Evolutionary conservation across 2,113 vertebrate species (phyloP).

Genomic region (Empidonax traillii): DNA sequence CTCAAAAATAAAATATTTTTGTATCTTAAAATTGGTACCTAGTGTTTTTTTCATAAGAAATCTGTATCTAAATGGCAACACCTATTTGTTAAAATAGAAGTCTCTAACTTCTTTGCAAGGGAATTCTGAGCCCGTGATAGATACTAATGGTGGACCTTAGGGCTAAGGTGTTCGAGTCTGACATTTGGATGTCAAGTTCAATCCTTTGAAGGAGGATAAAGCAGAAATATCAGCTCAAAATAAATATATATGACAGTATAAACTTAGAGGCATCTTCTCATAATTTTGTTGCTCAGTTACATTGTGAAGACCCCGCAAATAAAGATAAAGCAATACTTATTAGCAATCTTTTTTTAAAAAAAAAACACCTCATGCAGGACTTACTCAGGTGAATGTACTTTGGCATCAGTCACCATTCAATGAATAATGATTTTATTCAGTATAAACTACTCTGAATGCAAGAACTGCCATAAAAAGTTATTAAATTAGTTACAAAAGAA

Average conservation of each 20-base stretch:
- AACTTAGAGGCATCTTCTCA: neutral
- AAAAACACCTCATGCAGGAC: neutral
- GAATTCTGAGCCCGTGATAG: neutral
- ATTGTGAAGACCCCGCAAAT: neutral
- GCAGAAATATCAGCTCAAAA: neutral
- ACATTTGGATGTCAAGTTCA: neutral
- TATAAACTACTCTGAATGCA: neutral
- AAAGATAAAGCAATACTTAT: neutral
- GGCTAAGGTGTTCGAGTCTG: neutral
- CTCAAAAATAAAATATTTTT: neutral
- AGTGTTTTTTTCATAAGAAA: neutral
- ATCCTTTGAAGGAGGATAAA: neutral
- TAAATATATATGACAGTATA: neutral
- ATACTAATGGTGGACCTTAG: neutral
- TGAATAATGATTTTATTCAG: neutral
- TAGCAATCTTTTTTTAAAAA: neutral
- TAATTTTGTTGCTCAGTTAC: neutral
- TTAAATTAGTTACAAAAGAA: neutral
- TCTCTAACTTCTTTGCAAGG: neutral
- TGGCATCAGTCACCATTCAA: neutral
- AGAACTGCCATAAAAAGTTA: neutral
- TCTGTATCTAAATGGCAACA: neutral
- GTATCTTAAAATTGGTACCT: neutral
- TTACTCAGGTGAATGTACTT: neutral
- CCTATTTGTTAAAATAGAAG: neutral